Evolutionary conservation across 2,888 invertebrate genomes (phyloP).

Genomic region (Drosophila eohydei): DNA sequence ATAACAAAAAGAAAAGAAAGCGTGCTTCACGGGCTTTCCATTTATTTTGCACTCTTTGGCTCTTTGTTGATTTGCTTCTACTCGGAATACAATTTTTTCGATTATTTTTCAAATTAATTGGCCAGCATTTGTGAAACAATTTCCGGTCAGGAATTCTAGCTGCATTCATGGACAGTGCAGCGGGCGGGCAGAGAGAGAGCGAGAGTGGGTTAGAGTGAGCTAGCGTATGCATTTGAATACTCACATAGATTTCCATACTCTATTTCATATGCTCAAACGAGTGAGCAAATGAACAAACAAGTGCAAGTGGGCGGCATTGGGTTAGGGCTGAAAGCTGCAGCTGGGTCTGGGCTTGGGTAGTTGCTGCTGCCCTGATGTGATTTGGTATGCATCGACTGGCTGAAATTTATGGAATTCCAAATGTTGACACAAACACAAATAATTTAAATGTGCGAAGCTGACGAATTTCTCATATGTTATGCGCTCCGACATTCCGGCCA

Average conservation of each 20-base stretch:
- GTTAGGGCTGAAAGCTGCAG: background rate
- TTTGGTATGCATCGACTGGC: conserved; percentile 50
- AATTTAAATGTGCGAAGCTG: conserved; percentile 69
- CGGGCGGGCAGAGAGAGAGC: background rate
- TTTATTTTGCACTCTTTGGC: conserved; percentile 22
- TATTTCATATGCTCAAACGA: conserved; percentile 39
- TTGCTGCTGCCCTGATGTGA: conserved; percentile 32
- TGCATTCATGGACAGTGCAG: conserved; percentile 50
- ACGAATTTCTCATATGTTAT: conserved; percentile 50
- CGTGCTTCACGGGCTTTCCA: conserved; percentile 23
- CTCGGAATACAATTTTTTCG: conserved; percentile 29
- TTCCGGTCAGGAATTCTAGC: conserved; percentile 74
- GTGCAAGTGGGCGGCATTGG: background rate
- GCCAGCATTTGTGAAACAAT: conserved; percentile 74
- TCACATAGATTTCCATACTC: conserved; percentile 52
- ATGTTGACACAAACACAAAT: conserved; percentile 77
- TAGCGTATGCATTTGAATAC: conserved; percentile 40
- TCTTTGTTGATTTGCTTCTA: conserved; percentile 6
- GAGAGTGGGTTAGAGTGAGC: background rate
- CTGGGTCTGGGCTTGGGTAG: background rate
- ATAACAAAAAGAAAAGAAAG: conserved; percentile 5
- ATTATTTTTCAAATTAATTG: conserved; percentile 74
- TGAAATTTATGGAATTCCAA: conserved; percentile 73
- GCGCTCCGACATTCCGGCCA: conserved; percentile 8
- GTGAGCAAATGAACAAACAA: conserved; percentile 39